Base-by-base conservation (phyloP, 2,797 vertebrate genomes). In the Ctenopoma kingsleyae region DNA sequence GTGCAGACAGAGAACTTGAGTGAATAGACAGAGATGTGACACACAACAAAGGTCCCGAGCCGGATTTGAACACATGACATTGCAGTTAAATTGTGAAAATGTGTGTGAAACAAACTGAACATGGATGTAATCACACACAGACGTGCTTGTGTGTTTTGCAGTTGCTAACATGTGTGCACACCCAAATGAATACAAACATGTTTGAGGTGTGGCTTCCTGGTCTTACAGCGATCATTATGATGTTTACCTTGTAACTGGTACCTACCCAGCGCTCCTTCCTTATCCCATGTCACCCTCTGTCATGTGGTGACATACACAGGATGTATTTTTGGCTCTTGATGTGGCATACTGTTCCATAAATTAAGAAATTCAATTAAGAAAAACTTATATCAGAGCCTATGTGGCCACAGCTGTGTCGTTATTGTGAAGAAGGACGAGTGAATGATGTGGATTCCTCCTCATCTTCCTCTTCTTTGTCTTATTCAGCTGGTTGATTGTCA, bases 401-500 rank as follows among this genome's bases (percentile, higher is more conserved):
- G 16, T 35, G 2, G 32, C 46, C 2, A 22, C 67, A 47, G 63
- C 41, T 65, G 69, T 49, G 22, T 36, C 7, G 36, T 41, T 49
- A 48, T 40, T 19, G 4, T 52, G 50, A 27, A 2, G 43, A 61
- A 44, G 23, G 56, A 61, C 30, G 32, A 13, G 2, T 63, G 53
- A 25, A 23, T 32, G 25, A 27, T 50, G 32, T 4, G 6, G 6
- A 43, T 23, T 36, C 23, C 49, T 67, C 47, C 47, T 63, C 49
- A 5, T 60, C 48, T 13, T 68, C 48, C 23, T 60, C 32, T 12
- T 60, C 23, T 71, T 66, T 41, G 17, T 40, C 16, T 61, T 25
- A 22, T 30, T 71, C 20, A 16, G 32, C 50, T 44, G 50, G 17
- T 16, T 67, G 44, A 75, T 55, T 74, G 67, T 51, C 55, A 54